Evolutionary conservation across 2,888 invertebrate species (phyloP).

Genomic region (Biston betularia): DNA sequence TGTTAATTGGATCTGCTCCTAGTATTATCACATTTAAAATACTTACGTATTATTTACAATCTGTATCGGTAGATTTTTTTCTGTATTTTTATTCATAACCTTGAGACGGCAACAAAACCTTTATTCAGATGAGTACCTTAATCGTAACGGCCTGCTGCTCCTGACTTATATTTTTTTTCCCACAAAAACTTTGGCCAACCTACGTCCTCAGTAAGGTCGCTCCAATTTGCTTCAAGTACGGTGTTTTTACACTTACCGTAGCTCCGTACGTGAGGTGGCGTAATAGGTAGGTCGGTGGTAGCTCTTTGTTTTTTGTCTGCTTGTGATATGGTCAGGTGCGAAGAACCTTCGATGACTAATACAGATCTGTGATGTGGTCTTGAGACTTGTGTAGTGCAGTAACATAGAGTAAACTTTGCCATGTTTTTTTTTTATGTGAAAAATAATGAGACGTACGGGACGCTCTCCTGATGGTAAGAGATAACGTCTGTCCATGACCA

Average conservation of each 20-base stretch:
- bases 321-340: slow-evolving; percentile 5
- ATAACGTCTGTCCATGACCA: too few relatives aligned
- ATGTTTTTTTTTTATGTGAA: too few relatives aligned
- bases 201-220: slow-evolving; percentile 39
- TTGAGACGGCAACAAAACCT: neutral
- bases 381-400: neutral
- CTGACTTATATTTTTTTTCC: slow-evolving; percentile 32
- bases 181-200: slow-evolving; percentile 41
- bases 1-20: too few relatives aligned
- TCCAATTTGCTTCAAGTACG: slow-evolving; percentile 45
- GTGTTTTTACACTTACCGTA: slow-evolving; percentile 38
- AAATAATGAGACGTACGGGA: too few relatives aligned
- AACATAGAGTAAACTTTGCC: too few relatives aligned
- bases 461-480: too few relatives aligned
- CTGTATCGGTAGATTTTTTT: neutral
- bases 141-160: slow-evolving; percentile 14
- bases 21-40: neutral
- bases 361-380: neutral
- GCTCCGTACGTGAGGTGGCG: slow-evolving; percentile 24
- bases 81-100: neutral
- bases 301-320: slow-evolving; percentile 14
- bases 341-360: slow-evolving; percentile 3
- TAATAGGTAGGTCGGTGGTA: slow-evolving; percentile 12
- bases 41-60: neutral
- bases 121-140: slow-evolving; percentile 2